Base-by-base conservation (phyloP, 35 echinoderm and acorn worm genomes). In the Acanthaster planci region DNA sequence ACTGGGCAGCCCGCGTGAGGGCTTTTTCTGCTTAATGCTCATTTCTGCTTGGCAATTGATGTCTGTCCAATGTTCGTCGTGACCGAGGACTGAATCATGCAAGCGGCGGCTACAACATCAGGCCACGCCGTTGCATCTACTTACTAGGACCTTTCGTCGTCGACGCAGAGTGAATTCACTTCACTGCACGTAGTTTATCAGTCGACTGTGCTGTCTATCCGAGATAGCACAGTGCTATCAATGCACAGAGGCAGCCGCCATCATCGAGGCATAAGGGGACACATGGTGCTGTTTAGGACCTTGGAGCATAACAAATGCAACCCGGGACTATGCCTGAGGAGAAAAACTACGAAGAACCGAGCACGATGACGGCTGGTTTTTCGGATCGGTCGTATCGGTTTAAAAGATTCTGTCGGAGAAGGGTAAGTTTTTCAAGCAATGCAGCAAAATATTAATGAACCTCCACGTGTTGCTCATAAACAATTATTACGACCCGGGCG, bases 251-350 rank as follows among this genome's bases (percentile, higher is more conserved):
- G 14, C 26, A 31, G 34, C n/a, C 8, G 34, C 26, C 64, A 47
- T 47, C 42, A 12, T 47, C 42, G 4, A 47, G 64, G 7, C 8
- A 26, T 72, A 31, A 14, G 64, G 64, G 60, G 26, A 72, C 64
- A 72, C 64, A 35, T 72, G 64, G 64, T 72, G 34, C 64, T 47
- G 42, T 4, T 14, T 3, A 26, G 64, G 64, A 72, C 29, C 3
- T 36, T 72, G 30, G 29, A 34, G 1, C 64, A 26, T 31, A 47
- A 4, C 12, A 47, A 47, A 47, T 47, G 12, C 10, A 72, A 72
- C 64, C 26, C 64, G 5, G 23, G 23, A 72, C 64, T 72, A 72
- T 72, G 64, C 64, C 64, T 31, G 64, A 72, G 64, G 64, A 72
- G 1, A 35, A 26, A 31, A 72, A 29, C 64, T 26, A 14, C 26